Percentiles rank a stretch among this genome's conserved stretches.
These are phyloP conservation scores for Lymantria dispar DNA, from an alignment of 2,888 invertebrate species.

Conservation along the genomic window DNA sequence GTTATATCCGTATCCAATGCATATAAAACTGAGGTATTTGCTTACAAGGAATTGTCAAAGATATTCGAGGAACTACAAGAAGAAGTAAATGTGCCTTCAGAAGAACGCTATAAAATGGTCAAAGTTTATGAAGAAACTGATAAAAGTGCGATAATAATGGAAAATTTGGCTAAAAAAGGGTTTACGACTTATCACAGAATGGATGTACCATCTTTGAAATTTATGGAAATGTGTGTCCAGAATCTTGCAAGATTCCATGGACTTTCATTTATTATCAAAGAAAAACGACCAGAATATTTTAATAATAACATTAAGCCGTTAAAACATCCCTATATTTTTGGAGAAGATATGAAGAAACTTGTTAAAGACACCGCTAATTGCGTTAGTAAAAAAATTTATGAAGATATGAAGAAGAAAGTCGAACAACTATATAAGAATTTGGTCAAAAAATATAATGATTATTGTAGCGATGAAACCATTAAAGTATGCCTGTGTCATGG, in stretches of 20 bases:
- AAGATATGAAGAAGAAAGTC: slow-evolving; percentile 24
- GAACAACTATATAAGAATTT: slow-evolving; percentile 15
- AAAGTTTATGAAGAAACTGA: slow-evolving; percentile 37
- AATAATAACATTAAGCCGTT: slow-evolving; percentile 19
- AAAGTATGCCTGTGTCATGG: slow-evolving; percentile 54
- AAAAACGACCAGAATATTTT: slow-evolving; percentile 1
- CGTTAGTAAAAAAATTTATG: slow-evolving; percentile 22
- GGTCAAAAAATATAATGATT: slow-evolving; percentile 32
- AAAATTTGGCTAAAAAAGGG: slow-evolving; percentile 34
- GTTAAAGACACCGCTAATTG: slow-evolving; percentile 16
- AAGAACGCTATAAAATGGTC: slow-evolving; percentile 39
- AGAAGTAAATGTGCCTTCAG: slow-evolving; percentile 33
- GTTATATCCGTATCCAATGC: slow-evolving; percentile 33
- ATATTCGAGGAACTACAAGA: slow-evolving; percentile 40
- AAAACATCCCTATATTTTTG: slow-evolving; percentile 15
- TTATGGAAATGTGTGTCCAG: slow-evolving; percentile 11
- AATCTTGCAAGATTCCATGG: slow-evolving; percentile 7
- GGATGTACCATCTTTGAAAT: neutral
- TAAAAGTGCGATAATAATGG: slow-evolving; percentile 9
- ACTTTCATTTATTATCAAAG: slow-evolving; percentile 5
- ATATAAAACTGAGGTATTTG: slow-evolving; percentile 40
- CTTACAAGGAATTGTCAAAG: slow-evolving; percentile 41
- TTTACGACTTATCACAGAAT: slow-evolving; percentile 27
- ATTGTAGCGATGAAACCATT: slow-evolving; percentile 25
- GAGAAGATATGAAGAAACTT: slow-evolving; percentile 19